These are phyloP conservation scores for Papilio xuthus DNA, from an alignment of 1,140 invertebrate genomes.

Conservation along the genomic window DNA sequence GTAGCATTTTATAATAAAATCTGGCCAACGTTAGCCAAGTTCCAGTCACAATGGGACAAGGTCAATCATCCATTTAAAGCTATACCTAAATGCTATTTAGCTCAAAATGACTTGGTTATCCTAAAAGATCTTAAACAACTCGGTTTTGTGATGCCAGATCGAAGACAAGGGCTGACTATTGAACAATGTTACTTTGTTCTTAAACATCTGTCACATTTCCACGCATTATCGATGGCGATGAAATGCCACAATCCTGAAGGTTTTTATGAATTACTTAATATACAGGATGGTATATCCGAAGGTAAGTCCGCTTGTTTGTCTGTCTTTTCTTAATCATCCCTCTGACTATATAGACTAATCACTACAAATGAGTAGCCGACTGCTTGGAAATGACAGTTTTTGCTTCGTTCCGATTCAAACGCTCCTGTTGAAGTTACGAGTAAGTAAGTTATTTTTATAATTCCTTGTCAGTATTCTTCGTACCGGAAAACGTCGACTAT, in stretches of 20 bases:
- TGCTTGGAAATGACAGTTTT: too few species aligned
- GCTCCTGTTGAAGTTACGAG: too few species aligned
- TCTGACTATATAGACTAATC: too few species aligned
- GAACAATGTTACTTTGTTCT: conserved; percentile 84
- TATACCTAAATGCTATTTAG: conserved; percentile 85
- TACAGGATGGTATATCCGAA: conserved; percentile 78
- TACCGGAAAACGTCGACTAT: conserved; percentile 85
- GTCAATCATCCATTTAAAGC: conserved; percentile 81
- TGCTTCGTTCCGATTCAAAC: too few species aligned
- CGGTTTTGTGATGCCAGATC: conserved; percentile 86
- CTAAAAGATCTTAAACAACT: conserved; percentile 83
- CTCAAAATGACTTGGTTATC: conserved; percentile 84
- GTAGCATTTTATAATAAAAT: conserved; percentile 87
- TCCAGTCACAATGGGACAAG: conserved; percentile 79
- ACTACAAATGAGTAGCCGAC: too few species aligned
- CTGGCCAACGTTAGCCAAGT: conserved; percentile 83
- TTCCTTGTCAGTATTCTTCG: conserved; percentile 81
- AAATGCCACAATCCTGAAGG: conserved; percentile 83
- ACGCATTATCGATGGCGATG: conserved; percentile 85
- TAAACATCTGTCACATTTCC: conserved; percentile 85
- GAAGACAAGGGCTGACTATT: conserved; percentile 83
- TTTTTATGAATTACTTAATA: conserved; percentile 83
- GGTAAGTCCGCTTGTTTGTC: conserved; percentile 52
- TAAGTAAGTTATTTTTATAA: background rate
- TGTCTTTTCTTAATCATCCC: too few species aligned